Percentiles rank a stretch among this genome's conserved stretches.
phyloP scores from a whole-genome alignment of 2,888 invertebrate species.

The Tipula helvola region DNA sequence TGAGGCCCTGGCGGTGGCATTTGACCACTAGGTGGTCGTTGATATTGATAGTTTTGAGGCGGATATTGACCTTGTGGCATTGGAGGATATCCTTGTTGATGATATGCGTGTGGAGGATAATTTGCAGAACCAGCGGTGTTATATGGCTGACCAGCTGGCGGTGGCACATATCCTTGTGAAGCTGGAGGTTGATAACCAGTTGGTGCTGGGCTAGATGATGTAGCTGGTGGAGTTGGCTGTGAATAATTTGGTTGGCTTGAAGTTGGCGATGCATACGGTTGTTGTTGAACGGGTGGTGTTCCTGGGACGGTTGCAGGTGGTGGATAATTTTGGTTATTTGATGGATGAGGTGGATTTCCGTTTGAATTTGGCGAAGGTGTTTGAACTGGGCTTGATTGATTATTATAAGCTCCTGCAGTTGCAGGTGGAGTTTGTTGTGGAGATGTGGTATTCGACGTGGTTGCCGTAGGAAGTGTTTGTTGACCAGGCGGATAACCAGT shows the following conservation, averaged over 20 bases:
- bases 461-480: constrained; percentile 17
- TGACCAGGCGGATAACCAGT: constrained; percentile 20
- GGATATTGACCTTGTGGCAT: constrained; percentile 45
- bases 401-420: constrained; percentile 34
- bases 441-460: constrained; percentile 17
- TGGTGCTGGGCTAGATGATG: constrained; percentile 23
- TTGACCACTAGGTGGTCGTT: constrained; percentile 42
- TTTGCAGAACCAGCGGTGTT: constrained; percentile 23
- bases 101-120: constrained; percentile 43
- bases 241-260: constrained; percentile 27
- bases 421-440: constrained; percentile 19
- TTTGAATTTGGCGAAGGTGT: constrained; percentile 25
- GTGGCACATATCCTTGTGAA: constrained; percentile 28
- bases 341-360: constrained; percentile 15
- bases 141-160: constrained; percentile 31
- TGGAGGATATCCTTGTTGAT: constrained; percentile 48
- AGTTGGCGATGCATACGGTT: constrained; percentile 31
- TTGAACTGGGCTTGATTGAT: constrained; percentile 39
- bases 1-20: constrained; percentile 52
- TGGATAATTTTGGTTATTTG: constrained; percentile 19
- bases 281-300: constrained; percentile 24
- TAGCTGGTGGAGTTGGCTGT: constrained; percentile 30
- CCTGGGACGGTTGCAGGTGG: constrained; percentile 21
- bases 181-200: constrained; percentile 34
- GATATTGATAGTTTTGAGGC: constrained; percentile 51